These are phyloP conservation scores for Passer montanus DNA, from an alignment of 2,113 vertebrate genomes.

Conservation along the genomic window DNA sequence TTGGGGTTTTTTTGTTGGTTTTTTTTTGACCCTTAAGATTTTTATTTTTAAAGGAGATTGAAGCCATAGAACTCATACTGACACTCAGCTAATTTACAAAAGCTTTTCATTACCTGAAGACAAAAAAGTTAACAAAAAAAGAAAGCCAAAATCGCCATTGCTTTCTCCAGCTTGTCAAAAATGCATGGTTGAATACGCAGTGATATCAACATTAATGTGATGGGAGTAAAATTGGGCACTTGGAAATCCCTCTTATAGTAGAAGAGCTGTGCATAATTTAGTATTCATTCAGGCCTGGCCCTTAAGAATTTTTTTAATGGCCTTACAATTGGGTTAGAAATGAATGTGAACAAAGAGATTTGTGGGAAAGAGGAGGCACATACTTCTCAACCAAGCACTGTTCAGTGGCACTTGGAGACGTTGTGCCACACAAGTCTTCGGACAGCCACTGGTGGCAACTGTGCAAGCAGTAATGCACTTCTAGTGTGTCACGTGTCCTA, in stretches of 20 bases:
- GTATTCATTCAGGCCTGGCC: constrained; percentile 58
- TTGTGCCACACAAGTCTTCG: constrained; percentile 58
- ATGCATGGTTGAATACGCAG: constrained; percentile 61
- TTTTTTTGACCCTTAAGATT: constrained; percentile 75
- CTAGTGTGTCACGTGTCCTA: constrained; percentile 4
- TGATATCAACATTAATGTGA: constrained; percentile 36
- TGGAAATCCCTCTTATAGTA: constrained; percentile 24
- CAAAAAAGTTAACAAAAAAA: constrained; percentile 65
- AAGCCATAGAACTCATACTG: constrained; percentile 96
- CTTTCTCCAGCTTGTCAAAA: constrained; percentile 76
- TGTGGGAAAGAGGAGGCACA: neutral
- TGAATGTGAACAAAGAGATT: constrained; percentile 13
- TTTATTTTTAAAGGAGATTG: constrained; percentile 97
- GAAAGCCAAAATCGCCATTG: constrained; percentile 78
- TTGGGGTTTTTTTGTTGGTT: constrained; percentile 32
- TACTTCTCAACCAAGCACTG: neutral
- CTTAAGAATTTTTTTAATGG: constrained; percentile 46
- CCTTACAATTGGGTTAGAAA: constrained; percentile 21
- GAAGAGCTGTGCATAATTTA: constrained; percentile 46
- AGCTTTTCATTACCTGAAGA: constrained; percentile 80
- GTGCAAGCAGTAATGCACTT: neutral
- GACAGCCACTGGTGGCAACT: constrained; percentile 36
- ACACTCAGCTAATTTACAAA: constrained; percentile 86
- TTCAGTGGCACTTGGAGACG: constrained; percentile 1
- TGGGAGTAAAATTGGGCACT: constrained; percentile 57